Evolutionary conservation across 1,140 invertebrate species (phyloP), one percentile per base, ranked within the genome.

Genomic region (Ptiloglossa arizonensis): DNA sequence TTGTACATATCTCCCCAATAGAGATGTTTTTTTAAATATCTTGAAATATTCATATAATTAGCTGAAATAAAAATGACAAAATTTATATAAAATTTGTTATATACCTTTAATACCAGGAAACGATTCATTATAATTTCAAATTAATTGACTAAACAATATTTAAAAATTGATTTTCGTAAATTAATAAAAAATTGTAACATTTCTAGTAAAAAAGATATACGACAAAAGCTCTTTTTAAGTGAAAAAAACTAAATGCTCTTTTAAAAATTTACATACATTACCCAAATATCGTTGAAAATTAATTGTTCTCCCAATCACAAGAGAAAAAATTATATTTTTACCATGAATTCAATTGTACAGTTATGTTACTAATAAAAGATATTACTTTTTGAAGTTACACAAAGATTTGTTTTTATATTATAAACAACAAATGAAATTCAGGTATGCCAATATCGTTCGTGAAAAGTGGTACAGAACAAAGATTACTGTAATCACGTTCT

Each of bases 261-360:
- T 24, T 54, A 22, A 56, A 67, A 29, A 29, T 41, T n/a, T 22
- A 19, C 5, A 68, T 75, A 68, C 64, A 35, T 75, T 57, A 68
- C 73, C 54, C n/a, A 54, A 54, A 46, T 35, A 56, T 5, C 24
- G 8, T 56, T 54, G 38, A 67, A 41, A 66, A 32, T 66, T 44
- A 67, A 54, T 54, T 66, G 4, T 15, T 22, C 44, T 35, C 22
- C 57, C 0, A 74, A 24, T 52, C 64, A 35, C 50, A 22, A 3
- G 2, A 24, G 6, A 22, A 29, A 52, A 9, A 64, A 63, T 46
- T 32, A n/a, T 41, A 11, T 24, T 17, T 52, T 17, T 54, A 2
- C 22, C 19, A 38, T 15, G 17, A 38, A 54, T 22, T 64, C n/a
- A 24, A 64, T 24, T 67, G 11, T 5, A 54, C 6, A 13, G 48